Base-by-base conservation (phyloP, 2,113 vertebrate species). In the Athene cunicularia region DNA sequence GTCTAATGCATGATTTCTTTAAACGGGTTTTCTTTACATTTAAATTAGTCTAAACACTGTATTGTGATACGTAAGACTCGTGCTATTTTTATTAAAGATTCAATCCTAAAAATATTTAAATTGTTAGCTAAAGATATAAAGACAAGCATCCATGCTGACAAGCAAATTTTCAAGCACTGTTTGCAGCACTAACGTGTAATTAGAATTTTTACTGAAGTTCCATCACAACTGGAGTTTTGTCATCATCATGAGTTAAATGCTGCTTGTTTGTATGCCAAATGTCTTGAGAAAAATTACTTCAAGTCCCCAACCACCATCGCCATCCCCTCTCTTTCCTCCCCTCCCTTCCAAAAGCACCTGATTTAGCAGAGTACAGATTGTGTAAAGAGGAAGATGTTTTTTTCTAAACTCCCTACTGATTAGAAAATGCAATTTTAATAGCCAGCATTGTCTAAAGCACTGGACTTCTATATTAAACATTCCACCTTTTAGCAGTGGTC, bases 1-100 rank as follows among this genome's bases (percentile, higher is more conserved):
- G 37, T 77, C 64, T 97, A 93, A 71, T 52, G 47, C 43, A 92
- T 70, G 0, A 66, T 80, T 80, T 88, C 79, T 95, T 86, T 92
- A 84, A 95, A 86, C 3, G 17, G 7, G 37, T 68, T 93, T 95
- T 95, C 72, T 92, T 91, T 92, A 74, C 32, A 83, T 90, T 91
- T 74, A 85, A 90, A 81, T 86, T 82, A 50, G n/a, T 91, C 80
- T 86, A 41, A 92, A 90, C 9, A 35, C n/a, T 74, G 15, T 45
- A 88, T 41, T 91, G 74, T 93, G 32, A 71, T 68, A 43, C 56
- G 33, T 52, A 75, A 66, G n/a, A 55, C n/a, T 80, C 49, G 81
- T 21, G 63, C 14, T 27, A 68, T 66, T 90, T 83, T 94, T 77
- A 35, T 63, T 67, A 86, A 80, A 73, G 59, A 81, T 63, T 80